Percentiles rank a stretch among this genome's conserved stretches.
Conservation (phyloP, 2,888 invertebrate species). For the Capitulum mitella region DNA sequence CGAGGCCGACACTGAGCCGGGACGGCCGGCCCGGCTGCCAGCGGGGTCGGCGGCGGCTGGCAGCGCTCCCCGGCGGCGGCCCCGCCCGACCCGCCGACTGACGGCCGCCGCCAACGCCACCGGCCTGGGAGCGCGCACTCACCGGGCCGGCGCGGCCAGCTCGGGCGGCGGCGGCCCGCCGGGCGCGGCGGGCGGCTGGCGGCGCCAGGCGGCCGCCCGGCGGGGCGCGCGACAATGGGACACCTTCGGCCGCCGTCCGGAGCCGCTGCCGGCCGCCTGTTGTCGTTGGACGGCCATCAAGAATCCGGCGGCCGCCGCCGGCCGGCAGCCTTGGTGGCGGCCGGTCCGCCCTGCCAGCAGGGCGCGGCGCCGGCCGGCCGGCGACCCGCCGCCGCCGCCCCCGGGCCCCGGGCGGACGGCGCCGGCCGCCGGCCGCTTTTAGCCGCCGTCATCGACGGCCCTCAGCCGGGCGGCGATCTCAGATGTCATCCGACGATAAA, state of each 20-base stretch:
- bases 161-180: too few species aligned
- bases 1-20: not conserved
- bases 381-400: too few species aligned
- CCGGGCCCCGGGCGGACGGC: too few species aligned
- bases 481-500: not conserved
- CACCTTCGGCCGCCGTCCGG: not conserved
- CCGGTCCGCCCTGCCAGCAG: not conserved
- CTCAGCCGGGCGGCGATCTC: not conserved
- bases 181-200: too few species aligned
- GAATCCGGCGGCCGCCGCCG: not conserved
- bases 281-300: slow-evolving; percentile 19
- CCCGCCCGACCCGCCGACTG: too few species aligned
- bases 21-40: not conserved
- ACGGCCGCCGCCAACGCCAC: too few species aligned
- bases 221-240: not conserved
- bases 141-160: too few species aligned
- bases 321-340: not conserved
- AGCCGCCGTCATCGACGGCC: not conserved
- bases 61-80: not conserved
- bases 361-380: not conserved
- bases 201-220: not conserved
- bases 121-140: too few species aligned
- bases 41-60: not conserved
- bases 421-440: not conserved
- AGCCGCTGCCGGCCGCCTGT: not conserved